These are phyloP conservation scores for Limenitis camilla DNA, from an alignment of 2,888 invertebrate genomes.

Conservation along the genomic window DNA sequence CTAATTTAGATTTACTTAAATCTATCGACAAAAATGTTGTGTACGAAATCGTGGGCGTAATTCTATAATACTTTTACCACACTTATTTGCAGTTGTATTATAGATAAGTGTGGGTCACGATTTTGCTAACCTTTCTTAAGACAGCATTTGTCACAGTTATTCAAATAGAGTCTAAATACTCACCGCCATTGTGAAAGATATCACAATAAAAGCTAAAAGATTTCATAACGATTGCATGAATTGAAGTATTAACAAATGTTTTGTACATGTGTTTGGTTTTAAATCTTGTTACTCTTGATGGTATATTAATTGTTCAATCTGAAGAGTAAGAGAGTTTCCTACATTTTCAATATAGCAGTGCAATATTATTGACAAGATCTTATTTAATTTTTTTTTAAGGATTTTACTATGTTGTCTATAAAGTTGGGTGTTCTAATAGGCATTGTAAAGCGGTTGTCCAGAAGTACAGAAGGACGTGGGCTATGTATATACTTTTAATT, in stretches of 20 bases:
- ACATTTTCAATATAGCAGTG: too few relatives aligned
- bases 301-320: neutral
- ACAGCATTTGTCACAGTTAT: conserved; percentile 25
- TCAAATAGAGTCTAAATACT: conserved; percentile 21
- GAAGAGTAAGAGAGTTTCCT: too few relatives aligned
- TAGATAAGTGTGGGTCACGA: conserved; percentile 17
- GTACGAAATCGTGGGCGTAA: too few relatives aligned
- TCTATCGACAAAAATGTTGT: too few relatives aligned
- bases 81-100: conserved; percentile 3
- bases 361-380: too few relatives aligned
- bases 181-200: conserved; percentile 4
- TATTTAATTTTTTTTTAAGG: too few relatives aligned
- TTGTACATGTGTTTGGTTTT: neutral
- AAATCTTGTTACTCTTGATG: neutral
- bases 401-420: too few relatives aligned
- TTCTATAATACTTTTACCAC: neutral
- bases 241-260: conserved; percentile 1
- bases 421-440: too few relatives aligned
- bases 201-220: conserved; percentile 6
- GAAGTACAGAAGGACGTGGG: too few relatives aligned
- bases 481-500: too few relatives aligned
- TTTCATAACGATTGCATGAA: conserved; percentile 6
- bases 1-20: too few relatives aligned
- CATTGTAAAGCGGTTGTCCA: too few relatives aligned
- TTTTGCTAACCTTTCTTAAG: conserved; percentile 11